phyloP scores from a whole-genome alignment of 2,113 vertebrate genomes.

The Noturus placidus region DNA sequence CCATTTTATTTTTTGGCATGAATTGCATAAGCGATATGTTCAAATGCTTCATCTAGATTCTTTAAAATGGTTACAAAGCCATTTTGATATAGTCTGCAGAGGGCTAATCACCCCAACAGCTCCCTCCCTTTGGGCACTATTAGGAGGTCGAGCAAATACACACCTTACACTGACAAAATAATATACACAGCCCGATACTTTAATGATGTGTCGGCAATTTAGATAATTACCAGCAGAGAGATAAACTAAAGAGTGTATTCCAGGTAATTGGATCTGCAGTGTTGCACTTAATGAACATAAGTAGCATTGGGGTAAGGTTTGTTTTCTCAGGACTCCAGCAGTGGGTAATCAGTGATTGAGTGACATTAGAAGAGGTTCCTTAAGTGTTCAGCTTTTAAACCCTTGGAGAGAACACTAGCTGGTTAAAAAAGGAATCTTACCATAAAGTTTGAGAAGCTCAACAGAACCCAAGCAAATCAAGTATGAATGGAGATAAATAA shows the following conservation, averaged over 20 bases:
- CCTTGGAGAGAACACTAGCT: slow-evolving; percentile 49
- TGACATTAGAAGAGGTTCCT: slow-evolving; percentile 54
- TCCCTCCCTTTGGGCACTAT: slow-evolving; percentile 90
- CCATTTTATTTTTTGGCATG: slow-evolving; percentile 60
- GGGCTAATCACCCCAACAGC: slow-evolving; percentile 90
- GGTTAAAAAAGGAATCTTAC: slow-evolving; percentile 31
- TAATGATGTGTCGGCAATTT: slow-evolving; percentile 98
- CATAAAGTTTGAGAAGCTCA: slow-evolving; percentile 40
- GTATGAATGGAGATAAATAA: slow-evolving; percentile 44
- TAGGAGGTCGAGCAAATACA: slow-evolving; percentile 68
- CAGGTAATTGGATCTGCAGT: slow-evolving; percentile 92
- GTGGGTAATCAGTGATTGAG: slow-evolving; percentile 56
- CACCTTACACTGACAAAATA: slow-evolving; percentile 44
- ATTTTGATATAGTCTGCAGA: slow-evolving; percentile 86
- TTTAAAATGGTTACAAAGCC: slow-evolving; percentile 68
- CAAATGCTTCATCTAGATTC: slow-evolving; percentile 49
- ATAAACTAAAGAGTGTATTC: slow-evolving; percentile 96
- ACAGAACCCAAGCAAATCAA: slow-evolving; percentile 49
- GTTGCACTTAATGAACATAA: slow-evolving; percentile 70
- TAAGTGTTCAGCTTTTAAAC: slow-evolving; percentile 54
- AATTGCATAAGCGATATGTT: slow-evolving; percentile 66
- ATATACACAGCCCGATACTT: slow-evolving; percentile 69
- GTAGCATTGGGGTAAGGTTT: slow-evolving; percentile 56
- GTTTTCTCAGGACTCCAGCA: slow-evolving; percentile 45
- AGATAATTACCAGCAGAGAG: slow-evolving; percentile 98